These are phyloP conservation scores for Drosophila lowei DNA, from an alignment of 1,140 invertebrate species.

Conservation along the genomic window DNA sequence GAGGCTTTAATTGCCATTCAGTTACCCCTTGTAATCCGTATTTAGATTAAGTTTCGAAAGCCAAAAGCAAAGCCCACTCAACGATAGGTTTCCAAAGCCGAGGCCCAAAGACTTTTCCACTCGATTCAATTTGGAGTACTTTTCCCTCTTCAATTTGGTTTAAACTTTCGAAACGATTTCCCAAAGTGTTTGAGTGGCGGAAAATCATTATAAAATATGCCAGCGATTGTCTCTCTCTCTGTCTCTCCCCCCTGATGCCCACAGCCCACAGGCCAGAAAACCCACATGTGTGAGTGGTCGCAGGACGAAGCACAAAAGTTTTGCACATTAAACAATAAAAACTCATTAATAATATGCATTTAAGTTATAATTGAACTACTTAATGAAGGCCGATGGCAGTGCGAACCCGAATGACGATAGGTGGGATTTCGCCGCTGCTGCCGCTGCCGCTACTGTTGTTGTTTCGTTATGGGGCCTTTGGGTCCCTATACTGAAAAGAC, in stretches of 20 bases:
- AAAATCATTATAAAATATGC: constrained; percentile 64
- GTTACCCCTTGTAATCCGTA: constrained; percentile 15
- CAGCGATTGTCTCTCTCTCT: constrained; percentile 23
- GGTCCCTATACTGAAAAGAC: constrained; percentile 17
- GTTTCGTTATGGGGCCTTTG: no score
- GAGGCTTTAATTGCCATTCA: constrained; percentile 45
- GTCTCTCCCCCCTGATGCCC: background rate
- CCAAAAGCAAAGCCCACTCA: no score
- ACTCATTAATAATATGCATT: constrained; percentile 81
- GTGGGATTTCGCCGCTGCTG: no score
- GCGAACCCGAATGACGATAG: background rate
- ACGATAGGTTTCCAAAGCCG: constrained; percentile 12
- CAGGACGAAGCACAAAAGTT: constrained; percentile 30
- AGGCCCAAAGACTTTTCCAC: constrained; percentile 28
- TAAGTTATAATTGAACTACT: constrained; percentile 81
- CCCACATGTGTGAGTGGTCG: background rate
- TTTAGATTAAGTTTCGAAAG: constrained; percentile 33
- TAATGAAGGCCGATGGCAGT: constrained; percentile 56
- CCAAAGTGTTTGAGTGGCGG: constrained; percentile 28
- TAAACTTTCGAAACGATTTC: constrained; percentile 46
- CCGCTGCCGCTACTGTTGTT: no score
- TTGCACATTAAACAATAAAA: constrained; percentile 75
- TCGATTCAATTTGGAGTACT: constrained; percentile 10
- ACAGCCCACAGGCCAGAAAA: background rate
- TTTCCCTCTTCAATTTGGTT: constrained; percentile 12